phyloP scores from a whole-genome alignment of 2,113 vertebrate species.

The Bagarius yarrelli region DNA sequence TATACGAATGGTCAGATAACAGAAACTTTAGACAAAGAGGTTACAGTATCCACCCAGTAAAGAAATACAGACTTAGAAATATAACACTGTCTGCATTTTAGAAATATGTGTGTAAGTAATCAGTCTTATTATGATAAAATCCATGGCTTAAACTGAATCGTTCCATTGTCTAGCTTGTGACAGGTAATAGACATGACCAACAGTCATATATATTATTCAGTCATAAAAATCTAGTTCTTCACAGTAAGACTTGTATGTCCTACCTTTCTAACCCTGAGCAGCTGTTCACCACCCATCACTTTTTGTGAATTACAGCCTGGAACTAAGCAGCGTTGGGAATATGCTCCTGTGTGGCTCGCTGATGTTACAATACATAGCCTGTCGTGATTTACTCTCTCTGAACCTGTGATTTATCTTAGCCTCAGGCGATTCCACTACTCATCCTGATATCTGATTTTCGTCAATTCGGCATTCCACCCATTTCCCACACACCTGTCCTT shows the following conservation, averaged over 20 bases:
- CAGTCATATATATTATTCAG: neutral
- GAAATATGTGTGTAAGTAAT: neutral
- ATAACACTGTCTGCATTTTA: neutral
- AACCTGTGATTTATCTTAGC: conserved; percentile 10
- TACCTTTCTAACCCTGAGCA: neutral
- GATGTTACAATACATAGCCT: conserved; percentile 23
- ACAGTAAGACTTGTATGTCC: neutral
- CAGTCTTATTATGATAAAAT: neutral
- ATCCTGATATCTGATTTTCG: conserved; percentile 10
- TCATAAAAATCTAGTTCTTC: conserved; percentile 7
- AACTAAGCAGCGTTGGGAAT: conserved; percentile 51
- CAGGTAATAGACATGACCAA: neutral
- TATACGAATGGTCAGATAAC: neutral
- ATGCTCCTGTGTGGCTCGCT: conserved; percentile 44
- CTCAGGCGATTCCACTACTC: neutral
- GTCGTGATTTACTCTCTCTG: conserved; percentile 45
- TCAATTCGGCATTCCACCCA: neutral
- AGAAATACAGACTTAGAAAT: neutral
- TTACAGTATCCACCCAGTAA: neutral
- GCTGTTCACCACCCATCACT: conserved; percentile 36
- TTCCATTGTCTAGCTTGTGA: neutral
- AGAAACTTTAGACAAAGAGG: neutral
- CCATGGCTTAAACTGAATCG: neutral
- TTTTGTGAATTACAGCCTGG: conserved; percentile 46
- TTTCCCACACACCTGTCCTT: conserved; percentile 32